A percentile compares a stretch with the other conserved stretches of the same genome.
Conservation (phyloP, 2,888 invertebrate species). For the Theretra japonica region DNA sequence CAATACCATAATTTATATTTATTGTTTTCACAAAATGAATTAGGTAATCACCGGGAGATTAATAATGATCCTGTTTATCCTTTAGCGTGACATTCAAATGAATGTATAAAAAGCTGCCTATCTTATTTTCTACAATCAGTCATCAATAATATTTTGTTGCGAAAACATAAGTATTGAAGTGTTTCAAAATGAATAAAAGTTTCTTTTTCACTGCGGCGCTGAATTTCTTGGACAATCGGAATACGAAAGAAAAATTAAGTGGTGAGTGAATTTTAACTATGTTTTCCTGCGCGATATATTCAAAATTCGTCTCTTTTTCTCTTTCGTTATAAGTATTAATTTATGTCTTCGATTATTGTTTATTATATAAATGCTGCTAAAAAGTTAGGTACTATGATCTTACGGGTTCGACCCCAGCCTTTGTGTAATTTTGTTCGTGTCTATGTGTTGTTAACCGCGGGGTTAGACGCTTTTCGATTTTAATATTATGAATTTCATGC, state of each 20-base stretch:
- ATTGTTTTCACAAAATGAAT: background rate
- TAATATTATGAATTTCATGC: too few relatives aligned
- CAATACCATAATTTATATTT: background rate
- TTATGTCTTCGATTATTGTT: background rate
- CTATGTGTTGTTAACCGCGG: too few relatives aligned
- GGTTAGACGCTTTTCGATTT: too few relatives aligned
- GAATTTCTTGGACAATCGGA: background rate
- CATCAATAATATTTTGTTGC: too few relatives aligned
- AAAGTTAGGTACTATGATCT: too few relatives aligned
- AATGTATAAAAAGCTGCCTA: background rate
- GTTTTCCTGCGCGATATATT: background rate
- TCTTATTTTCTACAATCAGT: background rate
- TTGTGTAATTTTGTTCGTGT: too few relatives aligned
- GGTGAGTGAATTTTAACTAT: background rate
- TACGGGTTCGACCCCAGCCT: too few relatives aligned
- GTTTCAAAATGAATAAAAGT: slow-evolving; percentile 11
- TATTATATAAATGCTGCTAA: too few relatives aligned
- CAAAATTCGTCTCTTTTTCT: background rate
- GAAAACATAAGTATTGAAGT: background rate
- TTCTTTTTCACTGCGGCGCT: slow-evolving; percentile 6
- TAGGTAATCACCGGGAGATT: slow-evolving; percentile 15
- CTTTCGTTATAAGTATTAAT: background rate
- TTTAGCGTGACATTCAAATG: background rate
- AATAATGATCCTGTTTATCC: slow-evolving; percentile 11
- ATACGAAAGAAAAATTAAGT: background rate